Percentiles rank a stretch among this genome's conserved stretches.
phyloP scores from a whole-genome alignment of 2,888 invertebrate species.

The Pharmacophagus antenor region DNA sequence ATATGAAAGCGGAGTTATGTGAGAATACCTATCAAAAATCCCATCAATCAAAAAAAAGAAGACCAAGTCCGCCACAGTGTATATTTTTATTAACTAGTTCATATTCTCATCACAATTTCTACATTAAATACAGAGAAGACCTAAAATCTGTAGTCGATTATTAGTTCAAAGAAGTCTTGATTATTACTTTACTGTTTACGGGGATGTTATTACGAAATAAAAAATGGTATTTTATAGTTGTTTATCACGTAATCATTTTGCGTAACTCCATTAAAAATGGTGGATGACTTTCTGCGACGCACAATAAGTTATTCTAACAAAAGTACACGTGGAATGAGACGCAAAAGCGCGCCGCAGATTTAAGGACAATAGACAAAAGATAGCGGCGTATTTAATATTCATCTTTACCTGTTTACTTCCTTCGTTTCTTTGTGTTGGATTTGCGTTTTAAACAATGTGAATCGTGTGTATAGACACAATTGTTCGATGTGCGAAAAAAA shows the following conservation, averaged over 20 bases:
- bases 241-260: background rate
- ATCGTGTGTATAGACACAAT: slow-evolving; percentile 20
- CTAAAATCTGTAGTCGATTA: too few relatives aligned
- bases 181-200: too few relatives aligned
- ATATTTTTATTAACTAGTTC: too few relatives aligned
- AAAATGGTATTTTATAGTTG: too few relatives aligned
- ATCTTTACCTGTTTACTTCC: slow-evolving; percentile 30
- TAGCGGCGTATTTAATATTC: slow-evolving; percentile 31
- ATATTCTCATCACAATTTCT: too few relatives aligned
- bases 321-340: slow-evolving; percentile 9
- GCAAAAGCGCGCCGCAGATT: slow-evolving; percentile 22
- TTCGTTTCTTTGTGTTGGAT: slow-evolving; percentile 22
- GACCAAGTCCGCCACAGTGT: too few relatives aligned
- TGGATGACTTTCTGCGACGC: background rate
- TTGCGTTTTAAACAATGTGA: slow-evolving; percentile 23
- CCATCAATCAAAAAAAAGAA: too few relatives aligned
- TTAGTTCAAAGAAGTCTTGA: too few relatives aligned
- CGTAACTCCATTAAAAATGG: background rate
- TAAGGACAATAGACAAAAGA: slow-evolving; percentile 23
- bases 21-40: too few relatives aligned
- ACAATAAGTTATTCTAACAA: slow-evolving; percentile 7
- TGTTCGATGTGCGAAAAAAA: slow-evolving; percentile 20
- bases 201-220: too few relatives aligned
- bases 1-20: too few relatives aligned
- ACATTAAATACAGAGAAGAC: too few relatives aligned